Evolutionary conservation across 2,797 vertebrate species (phyloP), one percentile per base, ranked within the genome.

Genomic region (Myotis daubentonii): DNA sequence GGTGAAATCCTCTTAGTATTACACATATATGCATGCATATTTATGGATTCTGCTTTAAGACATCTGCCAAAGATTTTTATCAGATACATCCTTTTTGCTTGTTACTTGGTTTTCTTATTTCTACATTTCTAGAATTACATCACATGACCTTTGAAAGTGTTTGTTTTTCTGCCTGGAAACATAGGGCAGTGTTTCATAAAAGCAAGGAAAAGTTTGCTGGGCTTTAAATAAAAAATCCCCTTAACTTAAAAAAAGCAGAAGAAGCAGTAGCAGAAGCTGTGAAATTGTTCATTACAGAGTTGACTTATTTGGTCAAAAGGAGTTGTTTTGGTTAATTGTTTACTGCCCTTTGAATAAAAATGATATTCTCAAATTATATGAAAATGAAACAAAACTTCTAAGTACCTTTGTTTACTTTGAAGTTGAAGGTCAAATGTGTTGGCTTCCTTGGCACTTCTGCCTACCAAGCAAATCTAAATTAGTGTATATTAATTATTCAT

Each of bases 61-160:
- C 17, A 13, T 23, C 22, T 81, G 44, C 66, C 90, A 92, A 74
- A 96, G 85, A 95, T 84, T 22, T 44, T 86, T 94, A 93, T 89
- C 92, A 36, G 33, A 87, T 78, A 81, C 11, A 78, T 84, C 60
- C 22, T 75, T 72, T 74, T 89, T 71, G 23, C 62, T 83, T 47
- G 25, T 75, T 95, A 47, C 33, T 93, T 90, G 75, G 47, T 92
- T 96, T 96, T 81, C 47, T 92, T 91, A 62, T 94, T 95, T 95
- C 53, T 96, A 25, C 79, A 55, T 87, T 92, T 53, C n/a, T 79
- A 28, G 94, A 93, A 75, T 89, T 76, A 94, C 19, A 92, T 89
- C 72, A 89, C 16, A 70, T 13, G 49, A 91, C 62, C 80, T 95
- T 91, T 53, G 55, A 95, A 93, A 92, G n/a, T 15, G 86, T 92